Evolutionary conservation across 2,888 invertebrate species (phyloP).

Genomic region (Epinotia ramella): DNA sequence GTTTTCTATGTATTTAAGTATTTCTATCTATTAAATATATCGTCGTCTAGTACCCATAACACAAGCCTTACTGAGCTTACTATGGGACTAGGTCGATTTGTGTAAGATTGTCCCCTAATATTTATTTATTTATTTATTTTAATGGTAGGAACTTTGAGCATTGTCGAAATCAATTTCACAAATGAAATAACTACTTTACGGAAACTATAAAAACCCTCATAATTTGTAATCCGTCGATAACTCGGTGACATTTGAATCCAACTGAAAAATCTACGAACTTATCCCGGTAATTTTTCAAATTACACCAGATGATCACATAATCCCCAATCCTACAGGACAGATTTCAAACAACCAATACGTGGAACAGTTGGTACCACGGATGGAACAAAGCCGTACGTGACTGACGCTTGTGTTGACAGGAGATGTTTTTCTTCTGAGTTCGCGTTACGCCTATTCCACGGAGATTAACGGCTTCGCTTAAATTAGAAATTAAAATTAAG

Average conservation of each 20-base stretch:
- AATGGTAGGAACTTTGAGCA: too few relatives aligned
- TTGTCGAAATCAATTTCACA: too few relatives aligned
- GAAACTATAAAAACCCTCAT: too few relatives aligned
- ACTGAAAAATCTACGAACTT: not conserved
- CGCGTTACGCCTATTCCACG: constrained; percentile 10
- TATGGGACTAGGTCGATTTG: too few relatives aligned
- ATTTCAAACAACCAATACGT: constrained; percentile 28
- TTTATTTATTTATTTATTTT: too few relatives aligned
- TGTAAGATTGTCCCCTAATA: too few relatives aligned
- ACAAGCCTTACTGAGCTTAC: too few relatives aligned
- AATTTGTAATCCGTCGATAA: not conserved
- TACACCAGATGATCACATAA: constrained; percentile 3
- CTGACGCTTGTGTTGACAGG: not conserved
- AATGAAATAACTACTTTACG: too few relatives aligned
- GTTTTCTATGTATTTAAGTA: too few relatives aligned
- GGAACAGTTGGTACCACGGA: not conserved
- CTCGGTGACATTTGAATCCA: not conserved
- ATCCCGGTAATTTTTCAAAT: constrained; percentile 17
- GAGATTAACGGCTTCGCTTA: not conserved
- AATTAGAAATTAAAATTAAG: constrained; percentile 11
- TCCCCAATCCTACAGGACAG: constrained; percentile 21
- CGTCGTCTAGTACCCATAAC: too few relatives aligned
- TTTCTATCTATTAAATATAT: too few relatives aligned
- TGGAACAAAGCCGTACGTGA: not conserved
- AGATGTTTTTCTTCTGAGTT: not conserved